Conservation (phyloP, 1,140 invertebrate species). For the Drosophila lini region DNA sequence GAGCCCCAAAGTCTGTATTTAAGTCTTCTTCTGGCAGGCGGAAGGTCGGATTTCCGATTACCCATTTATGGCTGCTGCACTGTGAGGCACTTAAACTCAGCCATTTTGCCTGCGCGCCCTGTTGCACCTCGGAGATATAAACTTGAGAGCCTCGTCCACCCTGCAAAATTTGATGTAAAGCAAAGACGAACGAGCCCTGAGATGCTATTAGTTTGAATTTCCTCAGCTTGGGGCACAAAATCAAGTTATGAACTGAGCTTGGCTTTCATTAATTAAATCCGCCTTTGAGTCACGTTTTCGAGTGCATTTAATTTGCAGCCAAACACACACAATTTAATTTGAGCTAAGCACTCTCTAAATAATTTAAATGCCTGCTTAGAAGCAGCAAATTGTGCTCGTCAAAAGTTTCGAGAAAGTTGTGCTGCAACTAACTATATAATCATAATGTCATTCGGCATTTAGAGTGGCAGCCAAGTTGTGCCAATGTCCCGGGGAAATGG, state of each 20-base stretch:
- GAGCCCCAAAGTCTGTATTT: slow-evolving; percentile 9
- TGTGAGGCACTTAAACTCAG: slow-evolving; percentile 19
- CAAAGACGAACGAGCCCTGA: background rate
- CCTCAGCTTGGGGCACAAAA: slow-evolving; percentile 21
- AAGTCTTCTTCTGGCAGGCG: background rate
- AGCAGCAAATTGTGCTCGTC: background rate
- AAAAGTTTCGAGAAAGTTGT: slow-evolving; percentile 9
- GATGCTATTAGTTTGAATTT: slow-evolving; percentile 33
- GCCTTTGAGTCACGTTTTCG: slow-evolving; percentile 40
- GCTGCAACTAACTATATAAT: slow-evolving; percentile 12
- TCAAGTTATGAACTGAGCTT: slow-evolving; percentile 27
- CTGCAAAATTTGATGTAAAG: slow-evolving; percentile 5
- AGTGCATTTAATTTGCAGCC: slow-evolving; percentile 31
- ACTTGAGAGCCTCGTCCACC: background rate
- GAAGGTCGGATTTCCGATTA: slow-evolving; percentile 6
- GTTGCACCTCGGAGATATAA: slow-evolving; percentile 21
- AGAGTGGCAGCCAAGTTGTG: slow-evolving; percentile 7
- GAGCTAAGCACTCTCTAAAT: slow-evolving; percentile 19
- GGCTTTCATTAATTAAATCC: slow-evolving; percentile 30
- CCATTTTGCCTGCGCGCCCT: slow-evolving; percentile 12
- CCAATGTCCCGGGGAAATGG: background rate
- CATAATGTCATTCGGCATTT: slow-evolving; percentile 33
- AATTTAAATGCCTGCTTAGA: slow-evolving; percentile 22
- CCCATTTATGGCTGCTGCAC: slow-evolving; percentile 22
- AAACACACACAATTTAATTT: slow-evolving; percentile 1